These are phyloP conservation scores for Netelia virgata DNA, from an alignment of 2,888 invertebrate genomes.

Conservation along the genomic window DNA sequence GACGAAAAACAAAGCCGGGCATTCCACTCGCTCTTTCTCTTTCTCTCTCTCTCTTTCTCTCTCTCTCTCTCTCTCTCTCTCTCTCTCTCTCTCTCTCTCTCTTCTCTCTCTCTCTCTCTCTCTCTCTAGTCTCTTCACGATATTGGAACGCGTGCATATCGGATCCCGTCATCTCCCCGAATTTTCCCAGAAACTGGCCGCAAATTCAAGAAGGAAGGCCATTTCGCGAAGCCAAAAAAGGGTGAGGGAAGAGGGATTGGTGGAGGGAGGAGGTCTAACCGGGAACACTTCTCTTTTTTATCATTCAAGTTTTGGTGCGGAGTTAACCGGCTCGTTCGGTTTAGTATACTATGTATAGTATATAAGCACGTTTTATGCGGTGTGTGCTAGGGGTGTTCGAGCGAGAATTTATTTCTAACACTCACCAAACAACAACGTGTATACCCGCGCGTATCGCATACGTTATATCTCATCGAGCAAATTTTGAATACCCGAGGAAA, in stretches of 20 bases:
- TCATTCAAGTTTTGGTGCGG: conserved; percentile 66
- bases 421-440: conserved; percentile 29
- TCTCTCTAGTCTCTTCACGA: conserved; percentile 33
- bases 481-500: conserved; percentile 14
- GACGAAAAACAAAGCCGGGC: conserved; percentile 60
- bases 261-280: conserved; percentile 5
- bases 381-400: conserved; percentile 2
- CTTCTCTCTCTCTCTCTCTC: conserved; percentile 61
- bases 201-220: conserved; percentile 66
- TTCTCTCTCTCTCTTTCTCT: conserved; percentile 61
- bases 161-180: conserved; percentile 68
- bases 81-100: conserved; percentile 61
- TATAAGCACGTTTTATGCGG: conserved; percentile 18
- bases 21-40: conserved; percentile 71
- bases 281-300: conserved; percentile 59
- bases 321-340: conserved; percentile 66
- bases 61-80: conserved; percentile 61
- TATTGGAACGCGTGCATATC: conserved; percentile 65
- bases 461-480: background rate
- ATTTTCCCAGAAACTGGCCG: conserved; percentile 72
- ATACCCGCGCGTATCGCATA: background rate
- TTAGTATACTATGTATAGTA: conserved; percentile 41
- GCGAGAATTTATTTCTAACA: conserved; percentile 55
- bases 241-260: conserved; percentile 11
- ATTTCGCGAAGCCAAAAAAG: conserved; percentile 22